Conservation (phyloP, 2,113 vertebrate species). For the Pseudorectes ferrugineus region DNA sequence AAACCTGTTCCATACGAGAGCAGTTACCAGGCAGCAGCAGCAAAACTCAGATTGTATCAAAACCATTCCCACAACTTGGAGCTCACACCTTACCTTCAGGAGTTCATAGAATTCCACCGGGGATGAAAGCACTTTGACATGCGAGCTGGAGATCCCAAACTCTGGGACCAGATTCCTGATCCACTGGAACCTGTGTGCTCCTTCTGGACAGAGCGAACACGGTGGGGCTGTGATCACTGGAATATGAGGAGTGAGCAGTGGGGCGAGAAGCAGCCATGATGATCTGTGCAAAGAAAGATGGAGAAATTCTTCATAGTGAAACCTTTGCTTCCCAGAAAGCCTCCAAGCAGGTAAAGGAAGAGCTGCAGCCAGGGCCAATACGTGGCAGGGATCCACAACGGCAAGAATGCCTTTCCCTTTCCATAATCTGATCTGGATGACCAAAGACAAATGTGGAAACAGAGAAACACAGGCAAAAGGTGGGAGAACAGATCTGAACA, state of each 20-base stretch:
- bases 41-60: not conserved
- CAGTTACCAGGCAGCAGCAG: not conserved
- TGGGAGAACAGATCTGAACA: not conserved
- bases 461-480: not conserved
- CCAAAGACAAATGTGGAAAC: not conserved
- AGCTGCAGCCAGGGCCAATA: not conserved
- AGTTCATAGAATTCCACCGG: conserved; percentile 90
- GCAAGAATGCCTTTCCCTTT: not conserved
- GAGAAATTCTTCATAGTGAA: not conserved
- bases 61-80: not conserved
- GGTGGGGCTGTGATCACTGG: conserved; percentile 68
- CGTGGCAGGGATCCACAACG: not conserved
- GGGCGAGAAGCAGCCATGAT: conserved; percentile 88
- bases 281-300: conserved; percentile 73
- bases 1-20: not conserved
- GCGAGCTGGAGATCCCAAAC: conserved; percentile 85
- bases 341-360: not conserved
- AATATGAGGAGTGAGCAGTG: conserved; percentile 79
- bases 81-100: conserved; percentile 81
- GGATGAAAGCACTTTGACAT: conserved; percentile 83
- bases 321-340: not conserved
- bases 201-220: conserved; percentile 74
- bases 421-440: not conserved
- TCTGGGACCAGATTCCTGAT: conserved; percentile 89
- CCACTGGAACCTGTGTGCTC: conserved; percentile 84